Evolutionary conservation across 2,888 invertebrate species (phyloP).

Genomic region (Syritta pipiens): DNA sequence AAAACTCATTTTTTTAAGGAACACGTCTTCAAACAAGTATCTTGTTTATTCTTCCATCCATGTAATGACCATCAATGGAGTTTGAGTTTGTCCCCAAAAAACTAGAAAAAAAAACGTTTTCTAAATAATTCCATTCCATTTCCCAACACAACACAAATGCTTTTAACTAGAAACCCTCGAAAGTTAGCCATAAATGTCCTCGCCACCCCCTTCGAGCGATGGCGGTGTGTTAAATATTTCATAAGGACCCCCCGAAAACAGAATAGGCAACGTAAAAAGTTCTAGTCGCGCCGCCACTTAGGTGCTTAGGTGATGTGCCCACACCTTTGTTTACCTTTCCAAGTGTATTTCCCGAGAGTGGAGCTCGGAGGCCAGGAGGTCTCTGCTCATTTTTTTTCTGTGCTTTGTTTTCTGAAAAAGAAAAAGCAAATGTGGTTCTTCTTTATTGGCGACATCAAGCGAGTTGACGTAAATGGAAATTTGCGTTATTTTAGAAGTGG

Average conservation of each 20-base stretch:
- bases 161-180: not conserved
- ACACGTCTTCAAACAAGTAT: too few species aligned
- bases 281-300: not conserved
- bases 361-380: too few species aligned
- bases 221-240: not conserved
- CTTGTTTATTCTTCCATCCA: too few species aligned
- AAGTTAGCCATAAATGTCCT: not conserved
- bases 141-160: not conserved
- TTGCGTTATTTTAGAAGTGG: conserved; percentile 18
- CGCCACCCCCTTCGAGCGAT: too few species aligned
- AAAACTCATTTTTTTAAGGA: too few species aligned
- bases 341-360: not conserved
- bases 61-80: too few species aligned
- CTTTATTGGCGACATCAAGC: conserved; percentile 34
- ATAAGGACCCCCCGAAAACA: not conserved
- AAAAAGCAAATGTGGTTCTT: conserved; percentile 18
- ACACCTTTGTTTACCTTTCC: conserved; percentile 15
- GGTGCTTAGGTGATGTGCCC: conserved; percentile 6
- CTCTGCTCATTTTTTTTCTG: too few species aligned
- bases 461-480: conserved; percentile 41
- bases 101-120: too few species aligned
- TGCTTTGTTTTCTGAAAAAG: conserved; percentile 7
- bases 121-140: too few species aligned
- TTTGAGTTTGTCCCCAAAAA: too few species aligned
- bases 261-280: not conserved